A percentile compares a stretch with the other conserved stretches of the same genome.
Conservation (phyloP, 1,140 invertebrate genomes). For the Tigriopus japonicus region DNA sequence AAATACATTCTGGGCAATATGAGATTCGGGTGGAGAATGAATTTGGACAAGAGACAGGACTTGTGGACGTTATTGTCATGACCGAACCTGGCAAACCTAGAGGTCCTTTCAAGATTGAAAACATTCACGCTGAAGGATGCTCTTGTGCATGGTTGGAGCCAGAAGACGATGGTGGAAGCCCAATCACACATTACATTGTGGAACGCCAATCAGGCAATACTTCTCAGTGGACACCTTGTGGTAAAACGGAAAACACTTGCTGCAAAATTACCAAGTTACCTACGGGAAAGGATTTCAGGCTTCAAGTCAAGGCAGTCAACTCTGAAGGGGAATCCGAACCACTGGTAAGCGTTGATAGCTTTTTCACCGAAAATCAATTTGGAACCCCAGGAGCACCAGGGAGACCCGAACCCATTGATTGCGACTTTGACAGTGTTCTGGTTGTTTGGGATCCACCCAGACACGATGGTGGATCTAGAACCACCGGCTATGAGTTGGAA, state of each 20-base stretch:
- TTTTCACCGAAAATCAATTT: constrained; percentile 94
- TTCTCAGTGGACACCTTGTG: constrained; percentile 70
- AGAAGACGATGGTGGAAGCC: constrained; percentile 72
- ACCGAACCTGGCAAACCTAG: constrained; percentile 47
- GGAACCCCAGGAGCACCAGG: constrained; percentile 79
- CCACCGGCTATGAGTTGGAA: constrained; percentile 90
- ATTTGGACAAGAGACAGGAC: constrained; percentile 79
- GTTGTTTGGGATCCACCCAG: constrained; percentile 72
- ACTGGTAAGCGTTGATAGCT: constrained; percentile 64
- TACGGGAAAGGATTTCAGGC: constrained; percentile 87
- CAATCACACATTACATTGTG: constrained; percentile 82
- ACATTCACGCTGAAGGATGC: constrained; percentile 76
- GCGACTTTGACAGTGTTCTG: constrained; percentile 85
- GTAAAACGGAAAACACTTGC: constrained; percentile 55
- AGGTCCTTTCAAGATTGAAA: constrained; percentile 58
- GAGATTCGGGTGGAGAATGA: constrained; percentile 75
- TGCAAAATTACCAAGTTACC: constrained; percentile 62
- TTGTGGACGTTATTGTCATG: constrained; percentile 68
- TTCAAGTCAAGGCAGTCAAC: constrained; percentile 86
- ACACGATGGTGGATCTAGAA: constrained; percentile 74
- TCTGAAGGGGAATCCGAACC: constrained; percentile 85
- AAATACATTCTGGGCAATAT: constrained; percentile 73
- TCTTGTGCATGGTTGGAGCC: constrained; percentile 72
- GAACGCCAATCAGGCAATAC: constrained; percentile 90
- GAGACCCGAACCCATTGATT: constrained; percentile 67